Evolutionary conservation across 2,113 vertebrate species (phyloP).

Genomic region (Drymodes brunneopygia): DNA sequence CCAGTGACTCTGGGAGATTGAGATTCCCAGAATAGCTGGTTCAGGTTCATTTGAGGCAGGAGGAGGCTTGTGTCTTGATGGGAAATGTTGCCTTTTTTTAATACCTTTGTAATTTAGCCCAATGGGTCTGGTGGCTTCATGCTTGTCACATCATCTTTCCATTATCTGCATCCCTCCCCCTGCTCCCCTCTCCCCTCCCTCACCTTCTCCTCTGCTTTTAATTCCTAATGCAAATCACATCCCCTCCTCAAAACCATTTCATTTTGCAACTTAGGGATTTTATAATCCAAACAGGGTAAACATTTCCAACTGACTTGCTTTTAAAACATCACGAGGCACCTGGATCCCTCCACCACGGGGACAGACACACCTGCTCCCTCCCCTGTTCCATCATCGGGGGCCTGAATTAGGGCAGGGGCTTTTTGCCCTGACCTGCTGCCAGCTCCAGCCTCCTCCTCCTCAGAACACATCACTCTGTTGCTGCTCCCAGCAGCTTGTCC

Average conservation of each 20-base stretch:
- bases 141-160: slow-evolving; percentile 23
- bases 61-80: neutral
- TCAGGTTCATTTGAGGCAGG: slow-evolving; percentile 40
- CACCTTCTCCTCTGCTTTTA: neutral
- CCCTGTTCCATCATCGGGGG: fast-evolving
- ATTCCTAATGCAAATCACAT: slow-evolving; percentile 53
- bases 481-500: neutral
- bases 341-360: neutral
- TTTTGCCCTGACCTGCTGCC: neutral
- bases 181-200: neutral
- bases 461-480: neutral
- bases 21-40: slow-evolving; percentile 23
- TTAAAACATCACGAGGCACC: neutral
- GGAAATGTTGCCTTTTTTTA: slow-evolving; percentile 19
- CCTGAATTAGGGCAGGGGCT: neutral
- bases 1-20: neutral
- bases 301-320: neutral
- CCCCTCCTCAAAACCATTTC: slow-evolving; percentile 17
- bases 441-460: neutral
- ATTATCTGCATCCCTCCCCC: neutral
- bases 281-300: neutral
- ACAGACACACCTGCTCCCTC: fast-evolving
- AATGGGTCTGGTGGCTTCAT: neutral
- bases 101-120: slow-evolving; percentile 36
- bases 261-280: slow-evolving; percentile 9